Conservation (phyloP, 2,888 invertebrate genomes). For the Melipona beecheii region DNA sequence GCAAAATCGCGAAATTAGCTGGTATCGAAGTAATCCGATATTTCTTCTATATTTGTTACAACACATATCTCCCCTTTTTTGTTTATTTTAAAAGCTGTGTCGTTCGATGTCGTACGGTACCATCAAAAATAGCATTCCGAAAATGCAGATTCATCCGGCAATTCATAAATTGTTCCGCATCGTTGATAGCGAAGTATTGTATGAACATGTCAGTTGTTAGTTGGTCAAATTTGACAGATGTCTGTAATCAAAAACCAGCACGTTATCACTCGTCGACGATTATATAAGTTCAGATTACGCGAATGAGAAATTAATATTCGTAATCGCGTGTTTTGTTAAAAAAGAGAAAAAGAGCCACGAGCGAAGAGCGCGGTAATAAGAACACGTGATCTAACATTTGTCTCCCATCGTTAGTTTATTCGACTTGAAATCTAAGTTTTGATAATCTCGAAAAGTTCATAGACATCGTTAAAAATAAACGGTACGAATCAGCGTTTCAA, state of each 20-base stretch:
- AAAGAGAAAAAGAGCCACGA: too few species aligned
- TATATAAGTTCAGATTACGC: constrained; percentile 46
- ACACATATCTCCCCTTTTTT: neutral
- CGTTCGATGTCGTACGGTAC: too few species aligned
- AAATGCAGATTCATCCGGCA: neutral
- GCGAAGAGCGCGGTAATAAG: neutral
- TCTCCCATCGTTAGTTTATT: neutral
- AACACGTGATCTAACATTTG: neutral
- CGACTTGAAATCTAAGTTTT: neutral
- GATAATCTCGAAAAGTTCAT: neutral
- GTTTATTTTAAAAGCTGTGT: neutral
- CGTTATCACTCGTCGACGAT: constrained; percentile 42
- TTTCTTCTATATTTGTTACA: too few species aligned
- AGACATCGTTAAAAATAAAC: neutral
- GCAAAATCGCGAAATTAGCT: neutral
- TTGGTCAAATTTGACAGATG: constrained; percentile 27
- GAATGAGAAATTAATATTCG: constrained; percentile 47
- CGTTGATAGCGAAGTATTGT: neutral
- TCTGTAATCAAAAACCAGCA: constrained; percentile 28
- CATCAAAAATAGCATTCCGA: neutral
- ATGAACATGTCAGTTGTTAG: neutral
- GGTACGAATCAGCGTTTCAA: neutral
- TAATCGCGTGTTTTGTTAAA: neutral
- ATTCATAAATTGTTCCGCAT: neutral
- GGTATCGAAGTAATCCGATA: neutral